Evolutionary conservation across 1,140 invertebrate species (phyloP).

Genomic region (Penaeus vannamei): DNA sequence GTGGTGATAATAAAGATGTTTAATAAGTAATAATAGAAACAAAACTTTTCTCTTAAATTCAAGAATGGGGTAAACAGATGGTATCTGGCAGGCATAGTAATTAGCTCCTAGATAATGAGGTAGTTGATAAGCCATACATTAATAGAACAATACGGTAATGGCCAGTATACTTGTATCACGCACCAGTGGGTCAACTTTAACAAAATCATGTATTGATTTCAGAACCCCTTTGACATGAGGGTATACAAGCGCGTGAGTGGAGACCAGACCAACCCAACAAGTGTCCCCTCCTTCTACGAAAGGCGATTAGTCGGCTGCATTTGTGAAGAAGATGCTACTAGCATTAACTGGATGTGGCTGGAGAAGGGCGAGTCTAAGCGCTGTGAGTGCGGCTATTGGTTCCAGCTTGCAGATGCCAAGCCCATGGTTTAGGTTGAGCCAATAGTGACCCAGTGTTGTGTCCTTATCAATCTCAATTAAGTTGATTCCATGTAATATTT

Average conservation of each 20-base stretch:
- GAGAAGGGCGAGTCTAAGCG: constrained; percentile 89
- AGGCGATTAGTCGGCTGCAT: constrained; percentile 94
- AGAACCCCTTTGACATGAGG: constrained; percentile 92
- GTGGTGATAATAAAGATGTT: too few relatives aligned
- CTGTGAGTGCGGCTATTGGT: constrained; percentile 97
- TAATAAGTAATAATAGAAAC: too few relatives aligned
- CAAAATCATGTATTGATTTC: constrained; percentile 68
- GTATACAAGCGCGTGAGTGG: constrained; percentile 84
- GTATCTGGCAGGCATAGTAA: too few relatives aligned
- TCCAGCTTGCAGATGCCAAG: constrained; percentile 84
- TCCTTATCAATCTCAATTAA: neutral
- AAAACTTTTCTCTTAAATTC: too few relatives aligned
- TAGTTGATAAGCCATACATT: neutral
- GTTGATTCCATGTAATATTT: constrained; percentile 75
- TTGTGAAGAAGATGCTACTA: constrained; percentile 92
- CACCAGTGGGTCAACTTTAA: neutral
- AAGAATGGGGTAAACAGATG: too few relatives aligned
- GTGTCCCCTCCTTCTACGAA: constrained; percentile 91
- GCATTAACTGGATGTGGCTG: constrained; percentile 95
- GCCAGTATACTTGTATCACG: neutral
- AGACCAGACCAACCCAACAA: constrained; percentile 88
- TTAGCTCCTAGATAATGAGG: too few relatives aligned
- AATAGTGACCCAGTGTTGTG: neutral
- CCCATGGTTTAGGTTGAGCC: constrained; percentile 67
- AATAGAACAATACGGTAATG: neutral